Conservation (phyloP, 2,888 invertebrate species). For the Drosophila kuntzei region DNA sequence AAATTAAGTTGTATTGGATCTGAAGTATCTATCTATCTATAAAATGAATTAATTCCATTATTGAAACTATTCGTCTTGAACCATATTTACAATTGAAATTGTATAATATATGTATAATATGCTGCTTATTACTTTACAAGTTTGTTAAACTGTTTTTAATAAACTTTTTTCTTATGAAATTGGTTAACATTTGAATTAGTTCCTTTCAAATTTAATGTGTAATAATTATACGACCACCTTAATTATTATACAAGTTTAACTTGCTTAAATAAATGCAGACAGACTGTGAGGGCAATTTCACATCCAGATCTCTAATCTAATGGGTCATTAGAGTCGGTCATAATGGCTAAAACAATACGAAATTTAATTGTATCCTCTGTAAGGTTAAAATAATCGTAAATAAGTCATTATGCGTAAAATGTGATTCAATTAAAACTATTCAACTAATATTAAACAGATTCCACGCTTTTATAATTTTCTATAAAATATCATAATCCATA, state of each 20-base stretch:
- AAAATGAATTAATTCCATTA: too few species aligned
- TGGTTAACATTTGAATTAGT: too few species aligned
- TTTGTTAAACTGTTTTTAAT: too few species aligned
- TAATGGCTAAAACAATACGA: background rate
- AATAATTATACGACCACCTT: background rate
- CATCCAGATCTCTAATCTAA: background rate
- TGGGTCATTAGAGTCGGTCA: background rate
- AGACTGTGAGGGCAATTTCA: background rate
- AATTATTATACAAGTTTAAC: background rate
- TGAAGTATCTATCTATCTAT: too few species aligned
- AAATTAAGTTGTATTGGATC: too few species aligned
- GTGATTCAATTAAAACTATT: slow-evolving; percentile 22
- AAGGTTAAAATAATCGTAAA: background rate
- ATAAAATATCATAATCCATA: slow-evolving; percentile 43
- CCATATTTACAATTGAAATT: background rate
- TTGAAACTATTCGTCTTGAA: background rate
- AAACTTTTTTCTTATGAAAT: too few species aligned
- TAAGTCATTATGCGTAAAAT: slow-evolving; percentile 4
- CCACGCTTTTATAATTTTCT: slow-evolving; percentile 10
- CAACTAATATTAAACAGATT: slow-evolving; percentile 20
- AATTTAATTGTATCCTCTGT: slow-evolving; percentile 4
- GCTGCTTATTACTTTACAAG: too few species aligned
- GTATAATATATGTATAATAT: too few species aligned
- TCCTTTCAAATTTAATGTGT: too few species aligned
- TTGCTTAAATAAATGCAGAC: background rate